Evolutionary conservation across 2,888 invertebrate species (phyloP).

Genomic region (Leptopilina myrica): DNA sequence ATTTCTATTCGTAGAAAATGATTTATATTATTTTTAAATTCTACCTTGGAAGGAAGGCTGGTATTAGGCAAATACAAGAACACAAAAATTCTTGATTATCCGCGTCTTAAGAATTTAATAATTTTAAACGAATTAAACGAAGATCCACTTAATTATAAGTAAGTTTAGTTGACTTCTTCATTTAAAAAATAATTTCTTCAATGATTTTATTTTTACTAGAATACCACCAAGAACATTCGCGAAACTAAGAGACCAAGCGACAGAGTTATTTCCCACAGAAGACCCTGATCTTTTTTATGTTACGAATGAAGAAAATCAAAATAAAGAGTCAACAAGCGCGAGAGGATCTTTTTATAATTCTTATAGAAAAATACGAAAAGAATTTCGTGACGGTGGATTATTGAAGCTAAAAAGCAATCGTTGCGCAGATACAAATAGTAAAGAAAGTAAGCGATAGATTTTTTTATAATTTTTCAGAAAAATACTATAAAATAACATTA

Average conservation of each 20-base stretch:
- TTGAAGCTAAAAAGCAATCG: not conserved
- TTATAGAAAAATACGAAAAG: not conserved
- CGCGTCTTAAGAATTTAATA: not conserved
- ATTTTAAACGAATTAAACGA: not conserved
- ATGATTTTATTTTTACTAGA: not conserved
- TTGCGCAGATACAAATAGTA: not conserved
- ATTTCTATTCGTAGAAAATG: not conserved
- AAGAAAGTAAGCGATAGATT: not conserved
- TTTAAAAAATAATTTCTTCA: not conserved
- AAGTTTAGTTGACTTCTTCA: not conserved
- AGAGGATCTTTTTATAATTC: not conserved
- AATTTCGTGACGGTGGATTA: not conserved
- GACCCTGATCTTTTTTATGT: not conserved
- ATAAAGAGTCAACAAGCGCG: not conserved
- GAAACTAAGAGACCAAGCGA: not conserved
- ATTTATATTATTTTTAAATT: not conserved
- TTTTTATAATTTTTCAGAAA: not conserved
- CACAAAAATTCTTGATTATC: not conserved
- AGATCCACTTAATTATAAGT: not conserved
- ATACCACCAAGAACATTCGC: not conserved
- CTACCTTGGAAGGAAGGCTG: not conserved
- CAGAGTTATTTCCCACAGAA: not conserved
- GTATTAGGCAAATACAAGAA: not conserved
- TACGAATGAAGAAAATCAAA: not conserved
- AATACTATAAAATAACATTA: not conserved